Evolutionary conservation across 2,888 invertebrate genomes (phyloP).

Genomic region (Apotomis capreana): DNA sequence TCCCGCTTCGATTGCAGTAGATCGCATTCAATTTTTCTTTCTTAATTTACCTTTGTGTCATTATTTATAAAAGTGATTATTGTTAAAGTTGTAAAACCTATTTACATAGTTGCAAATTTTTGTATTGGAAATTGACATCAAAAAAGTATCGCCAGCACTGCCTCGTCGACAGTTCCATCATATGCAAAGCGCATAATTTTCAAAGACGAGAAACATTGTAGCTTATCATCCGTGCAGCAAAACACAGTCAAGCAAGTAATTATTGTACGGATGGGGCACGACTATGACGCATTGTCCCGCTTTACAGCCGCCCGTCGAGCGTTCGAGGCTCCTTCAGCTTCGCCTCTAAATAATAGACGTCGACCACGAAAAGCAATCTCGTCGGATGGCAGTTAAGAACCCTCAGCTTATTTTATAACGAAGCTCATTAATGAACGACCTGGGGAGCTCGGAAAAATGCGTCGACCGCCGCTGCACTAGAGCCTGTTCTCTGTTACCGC

Average conservation of each 20-base stretch:
- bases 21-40: too few relatives aligned
- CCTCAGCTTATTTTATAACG: slow-evolving; percentile 78
- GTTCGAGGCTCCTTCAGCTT: slow-evolving; percentile 67
- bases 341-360: slow-evolving; percentile 76
- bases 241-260: slow-evolving; percentile 52
- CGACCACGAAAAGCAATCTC: slow-evolving; percentile 81
- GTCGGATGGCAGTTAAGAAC: slow-evolving; percentile 76
- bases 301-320: slow-evolving; percentile 57
- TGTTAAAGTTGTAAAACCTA: too few relatives aligned
- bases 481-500: slow-evolving; percentile 56
- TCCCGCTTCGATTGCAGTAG: too few relatives aligned
- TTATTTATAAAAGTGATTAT: too few relatives aligned
- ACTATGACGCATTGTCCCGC: slow-evolving; percentile 62
- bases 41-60: too few relatives aligned
- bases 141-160: neutral
- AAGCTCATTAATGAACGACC: slow-evolving; percentile 71
- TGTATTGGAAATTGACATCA: neutral
- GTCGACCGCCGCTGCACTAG: slow-evolving; percentile 52
- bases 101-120: neutral
- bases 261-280: slow-evolving; percentile 57
- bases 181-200: slow-evolving; percentile 41
- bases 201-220: slow-evolving; percentile 33
- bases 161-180: slow-evolving; percentile 49
- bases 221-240: slow-evolving; percentile 50
- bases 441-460: slow-evolving; percentile 57